These are phyloP conservation scores for Thunnus albacares DNA, from an alignment of 2,797 vertebrate genomes.

Conservation along the genomic window DNA sequence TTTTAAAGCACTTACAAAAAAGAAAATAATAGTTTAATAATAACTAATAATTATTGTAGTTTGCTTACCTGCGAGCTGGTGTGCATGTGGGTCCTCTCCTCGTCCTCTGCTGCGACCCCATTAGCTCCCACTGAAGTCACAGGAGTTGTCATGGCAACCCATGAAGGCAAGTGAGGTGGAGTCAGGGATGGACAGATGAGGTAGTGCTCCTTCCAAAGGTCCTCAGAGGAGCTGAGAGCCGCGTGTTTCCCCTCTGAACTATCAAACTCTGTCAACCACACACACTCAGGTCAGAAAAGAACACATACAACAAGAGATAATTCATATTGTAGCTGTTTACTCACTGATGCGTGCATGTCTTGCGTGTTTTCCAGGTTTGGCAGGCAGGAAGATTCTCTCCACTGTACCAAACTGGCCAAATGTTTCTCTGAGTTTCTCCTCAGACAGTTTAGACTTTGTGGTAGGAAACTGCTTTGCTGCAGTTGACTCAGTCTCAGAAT, in stretches of 20 bases:
- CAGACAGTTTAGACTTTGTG: slow-evolving; percentile 67
- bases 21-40: no score
- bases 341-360: slow-evolving; percentile 89
- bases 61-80: slow-evolving; percentile 50
- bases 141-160: slow-evolving; percentile 46
- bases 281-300: background rate
- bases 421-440: slow-evolving; percentile 79
- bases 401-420: slow-evolving; percentile 82
- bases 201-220: slow-evolving; percentile 78
- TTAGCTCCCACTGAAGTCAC: background rate
- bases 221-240: slow-evolving; percentile 76
- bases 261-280: slow-evolving; percentile 78
- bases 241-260: slow-evolving; percentile 64
- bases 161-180: slow-evolving; percentile 74
- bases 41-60: no score
- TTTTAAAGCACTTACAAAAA: background rate
- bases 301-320: background rate
- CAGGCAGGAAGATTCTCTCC: slow-evolving; percentile 80
- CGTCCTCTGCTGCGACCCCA: background rate
- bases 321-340: slow-evolving; percentile 42
- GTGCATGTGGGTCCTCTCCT: background rate
- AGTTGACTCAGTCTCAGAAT: background rate
- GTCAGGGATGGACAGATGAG: slow-evolving; percentile 83
- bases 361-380: slow-evolving; percentile 75
- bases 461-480: background rate